Base-by-base conservation (phyloP, 1,140 invertebrate genomes). In the Atopsyche davidsoni region DNA sequence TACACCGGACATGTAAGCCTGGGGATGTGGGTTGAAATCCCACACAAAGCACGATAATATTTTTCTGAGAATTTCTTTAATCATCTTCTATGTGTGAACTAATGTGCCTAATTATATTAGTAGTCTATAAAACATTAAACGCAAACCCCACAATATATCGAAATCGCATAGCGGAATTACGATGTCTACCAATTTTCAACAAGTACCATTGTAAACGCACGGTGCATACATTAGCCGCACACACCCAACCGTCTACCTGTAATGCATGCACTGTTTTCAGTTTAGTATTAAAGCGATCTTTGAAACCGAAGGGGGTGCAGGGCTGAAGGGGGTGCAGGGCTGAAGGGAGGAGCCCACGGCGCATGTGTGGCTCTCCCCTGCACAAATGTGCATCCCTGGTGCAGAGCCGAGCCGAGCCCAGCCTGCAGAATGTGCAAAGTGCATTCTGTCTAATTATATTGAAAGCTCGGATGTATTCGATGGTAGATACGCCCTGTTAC, bases 221-320 rank as follows among this genome's bases (percentile, higher is more conserved):
- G 10, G 45, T 46, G 50, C 19, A 50, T 47, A 51, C 25, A 55
- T 50, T 55, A 46, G 3, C 6, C 16, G 2, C 32, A 44, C 28
- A 31, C 32, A 24, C 28, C 19, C 24, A 14, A 44, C 42, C 19
- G 42, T 44, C 17, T 44, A 18, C 23, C 31, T 19, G n/a, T 50
- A 50, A 50, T 50, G 14, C 21, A 50, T 50, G 39, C 40, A 50
- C 39, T 51, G 41, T 49, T 51, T 51, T 51, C 31, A 40, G 38
- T 47, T 22, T 13, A 9, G 32, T 36, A 47, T 47, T 51, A 51
- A 55, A 49, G 24, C 28, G 53, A 55, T 47, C 46, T 41, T 41
- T 40, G 24, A 43, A 36, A 55, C 48, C 48, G 19, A 46, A 51
- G 47, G 41, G 48, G 32, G 14, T 48, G 13, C 23, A 19, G 17